These are phyloP conservation scores for Gandaritis pyraliata DNA, from an alignment of 2,888 invertebrate genomes.

Conservation along the genomic window DNA sequence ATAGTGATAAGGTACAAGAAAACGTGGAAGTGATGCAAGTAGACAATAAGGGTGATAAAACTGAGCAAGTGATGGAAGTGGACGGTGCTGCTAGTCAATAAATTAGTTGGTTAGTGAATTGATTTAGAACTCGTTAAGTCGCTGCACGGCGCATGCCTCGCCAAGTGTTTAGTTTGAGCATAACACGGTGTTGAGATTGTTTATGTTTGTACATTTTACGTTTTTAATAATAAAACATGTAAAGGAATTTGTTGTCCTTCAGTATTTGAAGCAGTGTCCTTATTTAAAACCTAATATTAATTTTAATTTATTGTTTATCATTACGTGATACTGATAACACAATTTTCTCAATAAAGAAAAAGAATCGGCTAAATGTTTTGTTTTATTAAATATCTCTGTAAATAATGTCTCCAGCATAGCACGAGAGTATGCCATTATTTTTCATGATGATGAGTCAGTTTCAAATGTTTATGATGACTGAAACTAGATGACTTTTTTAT, in stretches of 20 bases:
- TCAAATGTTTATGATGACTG: too few species aligned
- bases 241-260: constrained; percentile 63
- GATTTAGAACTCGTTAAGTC: constrained; percentile 53
- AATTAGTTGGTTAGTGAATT: constrained; percentile 76
- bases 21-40: constrained; percentile 62
- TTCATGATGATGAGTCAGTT: too few species aligned
- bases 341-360: constrained; percentile 80
- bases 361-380: constrained; percentile 59
- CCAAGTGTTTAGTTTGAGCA: constrained; percentile 68
- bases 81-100: constrained; percentile 82
- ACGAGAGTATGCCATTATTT: too few species aligned
- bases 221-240: constrained; percentile 70
- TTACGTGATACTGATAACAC: constrained; percentile 79
- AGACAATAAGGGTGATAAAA: constrained; percentile 65
- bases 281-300: constrained; percentile 57
- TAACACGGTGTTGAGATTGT: constrained; percentile 74
- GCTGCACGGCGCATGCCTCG: constrained; percentile 43
- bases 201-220: constrained; percentile 80
- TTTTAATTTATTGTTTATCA: constrained; percentile 83
- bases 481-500: too few species aligned
- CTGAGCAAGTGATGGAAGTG: constrained; percentile 74
- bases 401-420: too few species aligned
- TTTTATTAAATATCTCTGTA: constrained; percentile 42
- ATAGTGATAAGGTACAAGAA: constrained; percentile 56
- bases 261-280: constrained; percentile 59